Evolutionary conservation across 1,140 invertebrate genomes (phyloP).

Genomic region (Tenebrio molitor): DNA sequence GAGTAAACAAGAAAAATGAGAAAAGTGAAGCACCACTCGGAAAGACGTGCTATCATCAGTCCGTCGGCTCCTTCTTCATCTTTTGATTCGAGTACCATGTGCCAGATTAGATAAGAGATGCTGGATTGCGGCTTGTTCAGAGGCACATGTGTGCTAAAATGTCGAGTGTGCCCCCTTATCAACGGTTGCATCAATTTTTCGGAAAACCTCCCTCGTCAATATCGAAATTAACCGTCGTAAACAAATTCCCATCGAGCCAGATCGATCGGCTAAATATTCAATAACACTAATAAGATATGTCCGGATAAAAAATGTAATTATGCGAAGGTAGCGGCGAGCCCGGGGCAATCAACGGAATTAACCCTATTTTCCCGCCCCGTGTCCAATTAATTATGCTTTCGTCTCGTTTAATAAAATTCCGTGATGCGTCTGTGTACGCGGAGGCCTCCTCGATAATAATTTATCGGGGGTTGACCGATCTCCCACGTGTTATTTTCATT

Average conservation of each 20-base stretch:
- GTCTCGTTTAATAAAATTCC: slow-evolving; percentile 20
- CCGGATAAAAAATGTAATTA: slow-evolving; percentile 10
- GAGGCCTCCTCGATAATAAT: background rate
- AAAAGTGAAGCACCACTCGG: slow-evolving; percentile 8
- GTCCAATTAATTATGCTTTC: slow-evolving; percentile 12
- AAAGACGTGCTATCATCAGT: background rate
- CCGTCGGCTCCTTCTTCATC: slow-evolving; percentile 4
- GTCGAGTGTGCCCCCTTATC: background rate
- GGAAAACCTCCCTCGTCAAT: too few relatives aligned
- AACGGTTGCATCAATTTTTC: too few relatives aligned
- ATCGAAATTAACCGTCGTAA: background rate
- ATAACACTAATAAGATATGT: slow-evolving; percentile 22
- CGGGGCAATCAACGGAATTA: slow-evolving; percentile 21
- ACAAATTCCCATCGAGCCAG: background rate
- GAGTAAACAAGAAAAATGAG: background rate
- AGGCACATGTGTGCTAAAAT: slow-evolving; percentile 14
- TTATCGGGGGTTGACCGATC: slow-evolving; percentile 2
- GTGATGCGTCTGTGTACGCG: background rate
- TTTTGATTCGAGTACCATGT: slow-evolving; percentile 11
- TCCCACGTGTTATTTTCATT: slow-evolving; percentile 32
- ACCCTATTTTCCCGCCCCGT: slow-evolving; percentile 17
- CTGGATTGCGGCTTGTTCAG: slow-evolving; percentile 14
- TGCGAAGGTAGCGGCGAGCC: background rate
- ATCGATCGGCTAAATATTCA: background rate
- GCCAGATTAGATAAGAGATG: slow-evolving; percentile 12